Base-by-base conservation (phyloP, 2,888 invertebrate species). In the Drosophila peninsularis region DNA sequence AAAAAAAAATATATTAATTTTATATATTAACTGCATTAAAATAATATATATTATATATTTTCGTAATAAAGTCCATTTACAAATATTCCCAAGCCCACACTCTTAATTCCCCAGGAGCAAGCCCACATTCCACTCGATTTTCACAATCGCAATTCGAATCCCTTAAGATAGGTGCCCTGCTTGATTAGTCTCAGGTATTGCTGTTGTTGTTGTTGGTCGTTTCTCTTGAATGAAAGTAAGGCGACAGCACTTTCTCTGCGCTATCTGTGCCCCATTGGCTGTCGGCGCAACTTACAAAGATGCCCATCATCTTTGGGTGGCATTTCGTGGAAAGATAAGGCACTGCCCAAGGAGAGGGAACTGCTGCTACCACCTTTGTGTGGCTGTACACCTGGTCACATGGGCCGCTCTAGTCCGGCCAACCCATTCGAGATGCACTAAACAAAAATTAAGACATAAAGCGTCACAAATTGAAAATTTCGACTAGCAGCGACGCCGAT, bases 381-480 rank as follows among this genome's bases (percentile, higher is more conserved):
- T 21, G 41, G 37, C 47, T 61, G 4, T 27, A 44, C 71, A 67
- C 57, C 67, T 67, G 75, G 65, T 58, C 49, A 24, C 37, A 63
- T 60, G 47, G 62, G 19, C 41, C 57, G 67, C 45, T 54, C 56
- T 68, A 62, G 72, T 56, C 68, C 68, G 67, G 44, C 62, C 68
- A 76, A 72, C 77, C 72, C 72, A 76, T 68, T 76, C 36, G 37
- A 67, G 58, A 45, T 45, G 58, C 55, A 55, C 71, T 63, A 74
- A 74, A 63, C 74, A 71, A n/a, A 83, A 88, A 90, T 90, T 82
- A 90, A 90, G 88, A 88, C 90, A 88, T 90, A 81, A 89, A 90
- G 90, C 90, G 90, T 90, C 85, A 89, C 90, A 89, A 90, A 90
- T 90, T 80, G 90, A 90, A 90, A 89, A 89, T 90, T 90, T 87